Percentiles rank a stretch among this genome's conserved stretches.
phyloP scores from a whole-genome alignment of 2,888 invertebrate genomes.

The Macrosiphum euphorbiae region DNA sequence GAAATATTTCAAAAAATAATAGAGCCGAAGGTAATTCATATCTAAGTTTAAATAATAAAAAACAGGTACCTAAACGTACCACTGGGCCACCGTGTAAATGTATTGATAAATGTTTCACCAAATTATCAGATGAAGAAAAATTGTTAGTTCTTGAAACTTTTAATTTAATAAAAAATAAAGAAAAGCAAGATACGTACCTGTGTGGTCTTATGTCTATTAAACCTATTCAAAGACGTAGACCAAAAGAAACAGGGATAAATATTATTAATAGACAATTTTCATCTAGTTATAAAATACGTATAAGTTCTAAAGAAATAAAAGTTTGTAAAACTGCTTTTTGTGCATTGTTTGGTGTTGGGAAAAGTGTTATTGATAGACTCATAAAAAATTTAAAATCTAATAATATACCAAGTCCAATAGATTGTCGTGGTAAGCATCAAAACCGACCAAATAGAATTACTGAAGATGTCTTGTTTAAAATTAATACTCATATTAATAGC shows the following conservation, averaged over 20 bases:
- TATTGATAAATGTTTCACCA: neutral
- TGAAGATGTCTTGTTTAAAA: constrained; percentile 38
- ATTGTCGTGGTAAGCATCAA: constrained; percentile 52
- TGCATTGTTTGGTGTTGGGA: constrained; percentile 22
- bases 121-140: constrained; percentile 8
- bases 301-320: neutral
- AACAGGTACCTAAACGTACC: constrained; percentile 11
- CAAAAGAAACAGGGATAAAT: neutral
- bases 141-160: constrained; percentile 24
- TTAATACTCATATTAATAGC: constrained; percentile 46
- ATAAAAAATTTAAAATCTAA: neutral
- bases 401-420: constrained; percentile 23
- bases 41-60: constrained; percentile 17
- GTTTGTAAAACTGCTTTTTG: constrained; percentile 39
- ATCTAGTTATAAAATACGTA: constrained; percentile 4
- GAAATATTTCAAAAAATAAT: neutral
- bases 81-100: constrained; percentile 12
- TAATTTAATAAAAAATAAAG: constrained; percentile 16
- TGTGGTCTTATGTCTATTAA: neutral
- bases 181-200: neutral
- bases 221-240: constrained; percentile 22
- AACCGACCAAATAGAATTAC: constrained; percentile 39
- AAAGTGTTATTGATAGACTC: constrained; percentile 7
- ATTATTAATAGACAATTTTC: constrained; percentile 25
- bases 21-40: neutral